Conservation (phyloP, 1,140 invertebrate species). For the Calephelis nemesis region DNA sequence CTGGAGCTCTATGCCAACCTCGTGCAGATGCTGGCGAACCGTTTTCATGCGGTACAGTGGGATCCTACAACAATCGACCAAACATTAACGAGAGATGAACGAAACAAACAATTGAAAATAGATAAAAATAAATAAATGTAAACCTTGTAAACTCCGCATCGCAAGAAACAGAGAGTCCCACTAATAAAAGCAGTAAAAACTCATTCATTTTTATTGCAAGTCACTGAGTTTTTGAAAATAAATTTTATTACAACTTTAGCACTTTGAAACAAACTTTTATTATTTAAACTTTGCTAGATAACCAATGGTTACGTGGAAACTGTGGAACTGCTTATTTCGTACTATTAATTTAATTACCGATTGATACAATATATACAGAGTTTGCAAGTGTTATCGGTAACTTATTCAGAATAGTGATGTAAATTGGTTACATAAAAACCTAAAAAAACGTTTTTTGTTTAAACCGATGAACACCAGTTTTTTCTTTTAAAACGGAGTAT, state of each 20-base stretch:
- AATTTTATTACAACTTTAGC: background rate
- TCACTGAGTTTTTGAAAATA: constrained; percentile 40
- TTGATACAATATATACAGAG: too few relatives aligned
- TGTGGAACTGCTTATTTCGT: too few relatives aligned
- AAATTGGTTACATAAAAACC: too few relatives aligned
- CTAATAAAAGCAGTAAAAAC: constrained; percentile 40
- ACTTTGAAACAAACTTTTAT: background rate
- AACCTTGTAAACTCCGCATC: constrained; percentile 50
- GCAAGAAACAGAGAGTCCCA: constrained; percentile 44
- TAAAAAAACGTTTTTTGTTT: too few relatives aligned
- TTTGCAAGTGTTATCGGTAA: background rate
- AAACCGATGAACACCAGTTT: too few relatives aligned
- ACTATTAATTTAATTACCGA: too few relatives aligned
- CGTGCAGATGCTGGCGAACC: constrained; percentile 84
- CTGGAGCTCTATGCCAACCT: constrained; percentile 88
- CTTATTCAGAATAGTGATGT: too few relatives aligned
- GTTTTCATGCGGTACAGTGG: constrained; percentile 86
- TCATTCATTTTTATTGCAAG: constrained; percentile 51
- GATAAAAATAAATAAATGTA: constrained; percentile 20
- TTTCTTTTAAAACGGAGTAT: too few relatives aligned
- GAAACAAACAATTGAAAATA: background rate
- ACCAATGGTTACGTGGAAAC: background rate
- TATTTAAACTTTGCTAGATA: background rate
- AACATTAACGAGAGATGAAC: background rate
- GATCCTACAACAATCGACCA: constrained; percentile 81